Conservation (phyloP, 1,140 invertebrate species). For the Sitodiplosis mosellana region DNA sequence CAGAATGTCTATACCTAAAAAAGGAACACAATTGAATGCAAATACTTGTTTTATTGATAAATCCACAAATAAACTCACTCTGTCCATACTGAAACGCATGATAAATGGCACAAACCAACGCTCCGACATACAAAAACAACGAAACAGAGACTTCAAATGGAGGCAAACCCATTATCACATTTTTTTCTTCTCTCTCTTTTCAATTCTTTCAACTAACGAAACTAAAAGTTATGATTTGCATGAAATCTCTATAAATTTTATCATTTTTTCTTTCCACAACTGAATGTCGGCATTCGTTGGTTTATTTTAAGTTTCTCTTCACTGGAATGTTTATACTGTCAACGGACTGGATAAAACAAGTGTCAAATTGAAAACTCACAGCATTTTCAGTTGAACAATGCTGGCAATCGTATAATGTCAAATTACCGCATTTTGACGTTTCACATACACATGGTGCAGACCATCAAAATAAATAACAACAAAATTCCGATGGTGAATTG, state of each 20-base stretch:
- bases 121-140: background rate
- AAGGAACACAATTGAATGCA: background rate
- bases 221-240: background rate
- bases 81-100: background rate
- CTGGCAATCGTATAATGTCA: too few species aligned
- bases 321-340: background rate
- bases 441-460: too few species aligned
- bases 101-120: background rate
- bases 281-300: background rate
- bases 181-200: background rate
- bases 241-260: too few species aligned
- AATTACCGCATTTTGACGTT: too few species aligned
- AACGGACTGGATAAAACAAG: background rate
- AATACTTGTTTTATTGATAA: too few species aligned
- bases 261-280: too few species aligned
- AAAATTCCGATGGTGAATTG: too few species aligned
- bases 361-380: too few species aligned
- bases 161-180: background rate
- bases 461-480: too few species aligned
- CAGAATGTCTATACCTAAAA: background rate
- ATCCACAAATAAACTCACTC: background rate
- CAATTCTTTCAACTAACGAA: background rate
- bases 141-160: background rate
- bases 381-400: background rate
- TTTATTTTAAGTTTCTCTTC: background rate